These are phyloP conservation scores for Lethenteron camtschaticum DNA, from an alignment of 2,113 vertebrate genomes.

Conservation along the genomic window DNA sequence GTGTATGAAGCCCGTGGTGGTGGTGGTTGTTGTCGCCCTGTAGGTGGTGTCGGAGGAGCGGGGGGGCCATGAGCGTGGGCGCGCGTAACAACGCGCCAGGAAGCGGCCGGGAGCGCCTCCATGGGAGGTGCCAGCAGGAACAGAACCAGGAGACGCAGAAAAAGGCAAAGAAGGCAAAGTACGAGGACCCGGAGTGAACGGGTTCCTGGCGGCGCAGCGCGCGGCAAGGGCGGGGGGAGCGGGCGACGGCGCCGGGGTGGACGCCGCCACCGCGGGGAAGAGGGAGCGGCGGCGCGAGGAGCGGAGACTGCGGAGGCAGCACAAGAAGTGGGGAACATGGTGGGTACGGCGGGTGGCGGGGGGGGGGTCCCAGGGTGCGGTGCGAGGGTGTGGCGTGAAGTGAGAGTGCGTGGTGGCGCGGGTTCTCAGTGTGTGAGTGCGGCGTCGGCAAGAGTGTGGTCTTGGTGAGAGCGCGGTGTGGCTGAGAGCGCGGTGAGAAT, in stretches of 20 bases:
- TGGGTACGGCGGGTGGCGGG: slow-evolving; percentile 18
- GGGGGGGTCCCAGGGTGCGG: background rate
- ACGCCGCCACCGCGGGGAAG: slow-evolving; percentile 22
- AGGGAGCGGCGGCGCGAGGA: slow-evolving; percentile 48
- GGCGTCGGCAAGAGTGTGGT: too few species aligned
- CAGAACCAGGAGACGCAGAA: slow-evolving; percentile 14
- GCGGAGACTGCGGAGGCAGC: slow-evolving; percentile 49
- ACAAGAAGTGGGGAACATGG: slow-evolving; percentile 44
- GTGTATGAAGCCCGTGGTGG: too few species aligned
- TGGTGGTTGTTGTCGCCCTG: too few species aligned
- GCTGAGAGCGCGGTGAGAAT: background rate
- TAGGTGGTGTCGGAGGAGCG: too few species aligned
- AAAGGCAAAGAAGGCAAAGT: slow-evolving; percentile 35
- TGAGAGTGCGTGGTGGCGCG: too few species aligned
- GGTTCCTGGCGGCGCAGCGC: slow-evolving; percentile 42
- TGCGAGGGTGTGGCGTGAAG: too few species aligned
- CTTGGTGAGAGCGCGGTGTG: too few species aligned
- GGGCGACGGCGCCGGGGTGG: slow-evolving; percentile 9
- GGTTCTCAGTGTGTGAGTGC: too few species aligned
- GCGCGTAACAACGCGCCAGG: slow-evolving; percentile 26
- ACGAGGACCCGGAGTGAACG: slow-evolving; percentile 54
- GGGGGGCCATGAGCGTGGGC: slow-evolving; percentile 55
- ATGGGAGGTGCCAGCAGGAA: slow-evolving; percentile 32
- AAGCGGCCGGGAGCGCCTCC: slow-evolving; percentile 37
- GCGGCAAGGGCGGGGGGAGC: slow-evolving; percentile 16